Evolutionary conservation across 2,888 invertebrate species (phyloP).

Genomic region (Rhodophaea formosa): DNA sequence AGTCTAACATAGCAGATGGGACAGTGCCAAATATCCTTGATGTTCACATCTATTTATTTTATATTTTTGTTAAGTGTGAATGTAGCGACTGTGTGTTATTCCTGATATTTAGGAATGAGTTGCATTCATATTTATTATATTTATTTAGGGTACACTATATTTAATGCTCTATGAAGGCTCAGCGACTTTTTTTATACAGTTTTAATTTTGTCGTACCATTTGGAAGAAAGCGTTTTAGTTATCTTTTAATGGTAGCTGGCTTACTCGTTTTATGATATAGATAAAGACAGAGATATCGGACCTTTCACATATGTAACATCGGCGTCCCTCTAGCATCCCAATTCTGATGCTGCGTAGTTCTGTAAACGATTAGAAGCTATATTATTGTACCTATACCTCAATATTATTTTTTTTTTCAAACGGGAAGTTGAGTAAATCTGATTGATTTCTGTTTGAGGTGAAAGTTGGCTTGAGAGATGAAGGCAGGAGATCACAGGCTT

Average conservation of each 20-base stretch:
- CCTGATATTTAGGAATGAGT: constrained; percentile 81
- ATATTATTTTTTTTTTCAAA: constrained; percentile 41
- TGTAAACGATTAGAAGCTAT: constrained; percentile 53
- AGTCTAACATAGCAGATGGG: constrained; percentile 63
- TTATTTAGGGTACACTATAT: constrained; percentile 74
- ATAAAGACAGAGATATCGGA: constrained; percentile 16
- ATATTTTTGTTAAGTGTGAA: constrained; percentile 70
- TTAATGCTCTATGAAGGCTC: constrained; percentile 73
- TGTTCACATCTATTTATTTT: constrained; percentile 70
- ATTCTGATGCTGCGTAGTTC: neutral
- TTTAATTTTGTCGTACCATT: constrained; percentile 55
- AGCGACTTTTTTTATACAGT: constrained; percentile 63
- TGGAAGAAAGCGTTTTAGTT: constrained; percentile 69
- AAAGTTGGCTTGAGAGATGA: constrained; percentile 40
- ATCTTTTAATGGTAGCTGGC: constrained; percentile 52
- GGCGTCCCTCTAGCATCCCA: constrained; percentile 11
- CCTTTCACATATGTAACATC: constrained; percentile 15
- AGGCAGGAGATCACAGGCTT: constrained; percentile 45
- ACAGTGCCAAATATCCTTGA: constrained; percentile 80
- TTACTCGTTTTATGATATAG: constrained; percentile 28
- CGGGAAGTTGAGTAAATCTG: constrained; percentile 44
- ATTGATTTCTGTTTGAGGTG: constrained; percentile 44
- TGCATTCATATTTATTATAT: constrained; percentile 80
- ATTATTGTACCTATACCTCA: constrained; percentile 31
- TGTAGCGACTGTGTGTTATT: constrained; percentile 79